Conservation (phyloP, 1,140 invertebrate species). For the Brachystomella parvula region DNA sequence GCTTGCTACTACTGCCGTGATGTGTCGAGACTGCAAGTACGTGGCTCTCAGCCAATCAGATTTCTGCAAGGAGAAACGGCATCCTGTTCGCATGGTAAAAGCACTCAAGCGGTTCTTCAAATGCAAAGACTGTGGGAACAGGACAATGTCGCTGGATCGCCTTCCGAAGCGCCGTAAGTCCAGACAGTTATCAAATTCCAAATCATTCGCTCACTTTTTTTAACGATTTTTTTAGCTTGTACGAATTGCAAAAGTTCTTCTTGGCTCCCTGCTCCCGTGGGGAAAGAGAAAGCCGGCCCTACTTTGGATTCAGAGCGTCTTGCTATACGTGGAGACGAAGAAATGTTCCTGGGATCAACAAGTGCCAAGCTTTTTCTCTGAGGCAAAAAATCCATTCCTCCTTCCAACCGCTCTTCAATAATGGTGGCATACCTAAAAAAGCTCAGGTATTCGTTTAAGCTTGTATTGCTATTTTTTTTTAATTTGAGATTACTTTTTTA, state of each 20-base stretch:
- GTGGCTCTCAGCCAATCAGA: slow-evolving; percentile 74
- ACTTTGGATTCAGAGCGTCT: slow-evolving; percentile 22
- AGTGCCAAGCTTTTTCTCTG: slow-evolving; percentile 26
- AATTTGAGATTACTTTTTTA: neutral
- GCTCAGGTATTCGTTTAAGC: no score
- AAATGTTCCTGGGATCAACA: slow-evolving; percentile 33
- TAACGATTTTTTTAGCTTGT: slow-evolving; percentile 25
- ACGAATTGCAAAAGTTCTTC: slow-evolving; percentile 28
- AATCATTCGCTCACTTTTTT: neutral
- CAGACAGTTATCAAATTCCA: neutral
- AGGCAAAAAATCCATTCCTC: no score
- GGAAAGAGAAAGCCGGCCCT: slow-evolving; percentile 30
- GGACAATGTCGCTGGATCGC: slow-evolving; percentile 66
- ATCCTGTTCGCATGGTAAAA: slow-evolving; percentile 66
- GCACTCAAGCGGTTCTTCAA: slow-evolving; percentile 83
- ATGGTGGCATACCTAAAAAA: no score
- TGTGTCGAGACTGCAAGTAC: slow-evolving; percentile 77
- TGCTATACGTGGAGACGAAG: slow-evolving; percentile 32
- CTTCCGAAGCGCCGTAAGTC: slow-evolving; percentile 54
- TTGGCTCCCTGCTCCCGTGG: slow-evolving; percentile 29
- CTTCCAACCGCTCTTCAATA: no score
- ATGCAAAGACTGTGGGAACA: slow-evolving; percentile 74
- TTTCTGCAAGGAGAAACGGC: slow-evolving; percentile 69
- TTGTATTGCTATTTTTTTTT: no score
- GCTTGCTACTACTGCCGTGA: slow-evolving; percentile 75